A percentile compares a stretch with the other conserved stretches of the same genome.
Conservation (phyloP, 2,888 invertebrate species). For the Agrochola circellaris region DNA sequence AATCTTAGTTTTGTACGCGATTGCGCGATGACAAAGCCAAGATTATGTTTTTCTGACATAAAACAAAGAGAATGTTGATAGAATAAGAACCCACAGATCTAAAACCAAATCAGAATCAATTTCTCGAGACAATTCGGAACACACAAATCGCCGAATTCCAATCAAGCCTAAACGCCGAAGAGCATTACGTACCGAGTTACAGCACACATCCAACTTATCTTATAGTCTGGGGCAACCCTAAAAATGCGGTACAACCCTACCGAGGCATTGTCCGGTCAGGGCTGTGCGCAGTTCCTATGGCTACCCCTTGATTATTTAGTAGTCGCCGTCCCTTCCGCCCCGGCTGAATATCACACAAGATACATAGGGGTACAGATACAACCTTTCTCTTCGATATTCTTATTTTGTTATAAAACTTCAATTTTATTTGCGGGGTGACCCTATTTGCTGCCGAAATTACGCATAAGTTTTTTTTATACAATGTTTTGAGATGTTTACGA, state of each 20-base stretch:
- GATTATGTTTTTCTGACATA: not conserved
- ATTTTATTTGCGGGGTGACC: constrained; percentile 58
- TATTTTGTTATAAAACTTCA: constrained; percentile 60
- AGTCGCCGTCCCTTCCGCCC: constrained; percentile 58
- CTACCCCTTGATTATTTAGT: constrained; percentile 61
- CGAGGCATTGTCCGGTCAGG: constrained; percentile 46
- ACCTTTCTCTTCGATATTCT: constrained; percentile 60
- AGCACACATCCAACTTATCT: constrained; percentile 49
- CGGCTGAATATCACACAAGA: constrained; percentile 59
- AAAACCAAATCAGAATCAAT: constrained; percentile 50
- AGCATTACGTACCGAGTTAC: constrained; percentile 42
- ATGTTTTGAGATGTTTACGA: constrained; percentile 40
- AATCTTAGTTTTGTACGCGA: not conserved
- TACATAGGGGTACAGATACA: constrained; percentile 42
- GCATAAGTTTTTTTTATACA: constrained; percentile 39
- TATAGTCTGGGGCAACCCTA: constrained; percentile 39
- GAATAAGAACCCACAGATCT: constrained; percentile 20
- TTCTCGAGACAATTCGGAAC: constrained; percentile 6
- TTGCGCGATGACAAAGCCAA: not conserved
- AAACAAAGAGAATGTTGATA: constrained; percentile 10
- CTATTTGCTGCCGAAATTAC: constrained; percentile 32
- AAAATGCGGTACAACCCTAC: constrained; percentile 40
- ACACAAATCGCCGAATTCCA: constrained; percentile 49
- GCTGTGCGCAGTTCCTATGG: constrained; percentile 45
- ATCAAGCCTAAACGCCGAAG: constrained; percentile 47